Conservation (phyloP, 2,113 vertebrate genomes). For the Odontesthes bonariensis region DNA sequence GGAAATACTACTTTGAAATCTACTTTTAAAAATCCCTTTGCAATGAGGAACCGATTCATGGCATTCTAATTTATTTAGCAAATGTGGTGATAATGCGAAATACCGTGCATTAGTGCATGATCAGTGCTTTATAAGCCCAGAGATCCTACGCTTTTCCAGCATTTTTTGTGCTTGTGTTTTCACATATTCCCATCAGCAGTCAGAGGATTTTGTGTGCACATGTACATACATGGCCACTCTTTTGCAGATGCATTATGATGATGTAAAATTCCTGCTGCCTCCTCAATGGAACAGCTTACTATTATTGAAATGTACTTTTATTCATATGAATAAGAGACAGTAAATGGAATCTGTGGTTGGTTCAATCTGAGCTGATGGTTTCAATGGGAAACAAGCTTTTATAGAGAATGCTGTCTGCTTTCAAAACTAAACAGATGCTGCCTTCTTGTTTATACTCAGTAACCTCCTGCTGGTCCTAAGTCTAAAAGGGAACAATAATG, state of each 20-base stretch:
- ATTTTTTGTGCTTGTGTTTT: too few species aligned
- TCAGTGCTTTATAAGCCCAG: too few species aligned
- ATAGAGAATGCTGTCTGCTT: conserved; percentile 6
- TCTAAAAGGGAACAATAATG: conserved; percentile 29
- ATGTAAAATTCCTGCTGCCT: too few species aligned
- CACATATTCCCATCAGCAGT: too few species aligned
- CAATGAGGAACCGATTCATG: not conserved
- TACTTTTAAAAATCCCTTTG: not conserved
- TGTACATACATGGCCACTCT: too few species aligned
- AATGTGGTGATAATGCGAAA: not conserved
- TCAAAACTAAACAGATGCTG: conserved; percentile 22
- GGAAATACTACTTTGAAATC: not conserved
- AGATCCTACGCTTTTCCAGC: too few species aligned
- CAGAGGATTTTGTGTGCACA: not conserved
- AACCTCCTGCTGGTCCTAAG: conserved; percentile 43
- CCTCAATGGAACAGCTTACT: too few species aligned
- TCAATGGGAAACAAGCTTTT: not conserved
- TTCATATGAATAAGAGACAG: not conserved
- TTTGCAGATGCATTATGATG: too few species aligned
- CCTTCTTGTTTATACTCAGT: conserved; percentile 18
- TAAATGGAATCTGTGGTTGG: not conserved
- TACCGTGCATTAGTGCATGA: too few species aligned
- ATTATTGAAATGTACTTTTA: too few species aligned
- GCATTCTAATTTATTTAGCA: not conserved
- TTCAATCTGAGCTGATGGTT: not conserved